These are phyloP conservation scores for Heliconius cydno DNA, from an alignment of 2,888 invertebrate species.

Conservation along the genomic window DNA sequence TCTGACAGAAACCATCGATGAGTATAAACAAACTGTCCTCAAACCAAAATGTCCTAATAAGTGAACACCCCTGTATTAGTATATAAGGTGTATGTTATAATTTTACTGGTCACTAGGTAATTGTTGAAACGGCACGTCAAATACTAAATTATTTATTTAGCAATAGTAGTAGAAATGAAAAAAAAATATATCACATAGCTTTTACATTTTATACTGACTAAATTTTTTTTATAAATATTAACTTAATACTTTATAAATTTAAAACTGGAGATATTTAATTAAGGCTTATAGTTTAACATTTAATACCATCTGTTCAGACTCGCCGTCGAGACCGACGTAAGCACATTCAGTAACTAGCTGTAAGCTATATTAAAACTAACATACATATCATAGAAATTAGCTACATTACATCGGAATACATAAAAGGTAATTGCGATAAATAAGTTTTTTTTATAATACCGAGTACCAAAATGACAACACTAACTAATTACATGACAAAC, in stretches of 20 bases:
- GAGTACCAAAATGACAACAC: conserved; percentile 13
- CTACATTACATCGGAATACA: conserved; percentile 18
- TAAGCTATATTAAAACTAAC: neutral
- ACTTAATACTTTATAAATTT: conserved; percentile 40
- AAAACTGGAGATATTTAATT: conserved; percentile 30
- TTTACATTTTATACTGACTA: conserved; percentile 68
- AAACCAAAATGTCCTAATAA: conserved; percentile 22
- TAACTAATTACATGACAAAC: conserved; percentile 26
- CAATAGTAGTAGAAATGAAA: conserved; percentile 62
- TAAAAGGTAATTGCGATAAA: conserved; percentile 19
- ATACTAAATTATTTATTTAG: conserved; percentile 64
- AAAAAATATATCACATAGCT: conserved; percentile 78
- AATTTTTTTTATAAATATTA: conserved; percentile 52
- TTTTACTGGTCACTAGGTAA: conserved; percentile 26
- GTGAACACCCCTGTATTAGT: neutral
- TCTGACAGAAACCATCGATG: conserved; percentile 71
- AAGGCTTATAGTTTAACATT: conserved; percentile 49
- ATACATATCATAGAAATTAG: conserved; percentile 20
- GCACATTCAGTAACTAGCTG: neutral
- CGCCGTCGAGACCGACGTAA: conserved; percentile 2
- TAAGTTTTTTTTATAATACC: conserved; percentile 25
- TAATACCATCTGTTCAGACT: conserved; percentile 33
- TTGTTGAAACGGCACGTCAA: conserved; percentile 42
- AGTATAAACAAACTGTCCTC: conserved; percentile 68
- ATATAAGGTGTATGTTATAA: conserved; percentile 27